These are phyloP conservation scores for Propithecus coquereli DNA, from an alignment of 2,113 vertebrate species.

Conservation along the genomic window DNA sequence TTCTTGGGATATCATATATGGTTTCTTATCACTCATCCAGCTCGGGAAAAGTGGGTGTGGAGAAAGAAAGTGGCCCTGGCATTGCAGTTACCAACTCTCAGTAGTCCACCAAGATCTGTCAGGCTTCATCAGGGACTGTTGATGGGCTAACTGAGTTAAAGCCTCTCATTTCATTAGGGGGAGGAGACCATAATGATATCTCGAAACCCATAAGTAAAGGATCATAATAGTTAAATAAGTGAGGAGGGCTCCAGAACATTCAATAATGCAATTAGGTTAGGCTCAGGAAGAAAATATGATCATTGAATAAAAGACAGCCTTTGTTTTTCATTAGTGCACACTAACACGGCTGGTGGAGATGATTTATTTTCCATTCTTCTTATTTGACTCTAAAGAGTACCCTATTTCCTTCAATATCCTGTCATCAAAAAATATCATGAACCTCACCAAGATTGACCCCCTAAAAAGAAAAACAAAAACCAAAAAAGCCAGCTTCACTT, in stretches of 20 bases:
- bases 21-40: neutral
- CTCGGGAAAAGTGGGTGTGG: neutral
- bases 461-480: neutral
- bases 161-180: slow-evolving; percentile 16
- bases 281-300: neutral
- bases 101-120: neutral
- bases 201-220: slow-evolving; percentile 17
- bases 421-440: neutral
- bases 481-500: neutral
- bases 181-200: neutral
- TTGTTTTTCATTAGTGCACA: neutral
- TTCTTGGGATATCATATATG: neutral
- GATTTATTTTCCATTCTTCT: neutral
- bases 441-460: neutral
- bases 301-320: neutral
- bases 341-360: neutral
- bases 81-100: neutral
- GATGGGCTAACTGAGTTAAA: slow-evolving; percentile 35
- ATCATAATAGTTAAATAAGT: neutral
- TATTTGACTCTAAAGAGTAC: neutral
- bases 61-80: neutral
- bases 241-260: slow-evolving; percentile 4
- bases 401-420: neutral
- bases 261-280: neutral
- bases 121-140: neutral